These are phyloP conservation scores for Scolanthus callimorphus DNA, from an alignment of 92 coral and sea anemone genomes.

Conservation along the genomic window DNA sequence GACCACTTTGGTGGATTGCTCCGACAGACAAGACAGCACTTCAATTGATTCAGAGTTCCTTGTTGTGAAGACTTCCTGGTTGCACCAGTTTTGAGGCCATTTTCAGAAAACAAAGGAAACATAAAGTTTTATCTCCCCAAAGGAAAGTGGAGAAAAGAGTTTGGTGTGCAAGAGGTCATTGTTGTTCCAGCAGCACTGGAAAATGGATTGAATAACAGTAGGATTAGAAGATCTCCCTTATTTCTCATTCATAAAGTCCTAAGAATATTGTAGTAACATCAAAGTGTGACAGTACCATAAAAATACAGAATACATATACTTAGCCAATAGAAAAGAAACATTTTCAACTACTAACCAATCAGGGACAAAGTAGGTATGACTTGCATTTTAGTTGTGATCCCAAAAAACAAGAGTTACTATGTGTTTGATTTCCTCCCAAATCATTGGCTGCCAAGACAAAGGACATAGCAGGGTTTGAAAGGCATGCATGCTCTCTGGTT, in stretches of 20 bases:
- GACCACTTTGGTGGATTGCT: constrained; percentile 89
- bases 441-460: too few relatives aligned
- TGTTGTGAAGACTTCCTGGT: constrained; percentile 63
- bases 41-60: constrained; percentile 57
- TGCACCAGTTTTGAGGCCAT: constrained; percentile 67
- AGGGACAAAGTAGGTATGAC: too few relatives aligned
- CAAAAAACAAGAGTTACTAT: too few relatives aligned
- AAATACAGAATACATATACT: too few relatives aligned
- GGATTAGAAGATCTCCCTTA: constrained; percentile 53
- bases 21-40: constrained; percentile 59
- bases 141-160: constrained; percentile 69
- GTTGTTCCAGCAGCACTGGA: constrained; percentile 29
- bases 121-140: constrained; percentile 61
- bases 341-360: too few relatives aligned
- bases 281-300: too few relatives aligned
- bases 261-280: too few relatives aligned
- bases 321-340: too few relatives aligned
- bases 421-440: too few relatives aligned
- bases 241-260: constrained; percentile 42
- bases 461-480: too few relatives aligned
- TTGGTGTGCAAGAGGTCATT: constrained; percentile 29
- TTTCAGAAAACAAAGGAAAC: constrained; percentile 24
- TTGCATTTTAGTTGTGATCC: too few relatives aligned
- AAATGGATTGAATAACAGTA: constrained; percentile 42
- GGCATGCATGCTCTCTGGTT: too few relatives aligned